Evolutionary conservation across 1,140 invertebrate genomes (phyloP).

Genomic region (Monomorium pharaonis): DNA sequence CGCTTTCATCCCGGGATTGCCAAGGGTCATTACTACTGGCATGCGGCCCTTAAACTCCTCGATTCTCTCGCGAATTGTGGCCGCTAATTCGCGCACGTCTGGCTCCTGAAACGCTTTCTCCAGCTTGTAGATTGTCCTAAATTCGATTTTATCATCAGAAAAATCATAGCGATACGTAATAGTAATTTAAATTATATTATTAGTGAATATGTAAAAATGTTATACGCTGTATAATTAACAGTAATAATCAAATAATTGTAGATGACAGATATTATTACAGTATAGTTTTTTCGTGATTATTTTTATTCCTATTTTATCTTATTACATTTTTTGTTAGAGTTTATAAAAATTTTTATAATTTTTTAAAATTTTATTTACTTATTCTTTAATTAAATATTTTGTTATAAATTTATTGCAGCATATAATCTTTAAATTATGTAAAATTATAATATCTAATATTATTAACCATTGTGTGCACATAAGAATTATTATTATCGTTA

Average conservation of each 20-base stretch:
- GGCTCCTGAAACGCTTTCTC: conserved; percentile 94
- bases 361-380: too few species aligned
- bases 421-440: too few species aligned
- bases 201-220: too few species aligned
- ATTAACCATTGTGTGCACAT: too few species aligned
- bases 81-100: conserved; percentile 87
- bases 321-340: too few species aligned
- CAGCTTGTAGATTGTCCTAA: conserved; percentile 93
- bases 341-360: too few species aligned
- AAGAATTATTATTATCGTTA: too few species aligned
- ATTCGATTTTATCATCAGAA: background rate
- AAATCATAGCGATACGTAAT: background rate
- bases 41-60: conserved; percentile 95
- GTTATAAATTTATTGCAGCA: too few species aligned
- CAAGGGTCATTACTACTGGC: conserved; percentile 95
- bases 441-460: too few species aligned
- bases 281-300: background rate
- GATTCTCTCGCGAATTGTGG: conserved; percentile 90
- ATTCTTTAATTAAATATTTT: too few species aligned
- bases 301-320: too few species aligned
- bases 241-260: background rate
- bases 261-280: background rate
- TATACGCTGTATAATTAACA: background rate
- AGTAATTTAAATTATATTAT: background rate
- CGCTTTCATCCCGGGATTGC: conserved; percentile 96